These are phyloP conservation scores for Homarus gammarus DNA, from an alignment of 2,888 invertebrate genomes.

Conservation along the genomic window DNA sequence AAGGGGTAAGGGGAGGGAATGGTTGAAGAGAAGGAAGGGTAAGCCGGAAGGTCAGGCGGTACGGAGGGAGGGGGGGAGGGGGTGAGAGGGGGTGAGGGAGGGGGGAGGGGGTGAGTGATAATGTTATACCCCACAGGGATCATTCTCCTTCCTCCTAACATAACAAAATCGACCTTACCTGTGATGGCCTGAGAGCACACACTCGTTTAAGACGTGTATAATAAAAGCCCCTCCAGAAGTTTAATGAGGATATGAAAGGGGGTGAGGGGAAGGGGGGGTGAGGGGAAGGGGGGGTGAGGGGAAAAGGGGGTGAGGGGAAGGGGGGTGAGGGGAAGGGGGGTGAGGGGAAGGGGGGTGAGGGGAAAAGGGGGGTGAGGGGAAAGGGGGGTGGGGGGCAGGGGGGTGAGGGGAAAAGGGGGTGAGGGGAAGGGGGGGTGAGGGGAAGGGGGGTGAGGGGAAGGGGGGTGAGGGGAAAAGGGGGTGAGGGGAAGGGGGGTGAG, in stretches of 20 bases:
- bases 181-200: neutral
- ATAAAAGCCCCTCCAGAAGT: slow-evolving; percentile 5
- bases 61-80: neutral
- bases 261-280: neutral
- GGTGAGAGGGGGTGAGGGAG: neutral
- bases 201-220: neutral
- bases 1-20: too few species aligned
- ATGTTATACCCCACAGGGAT: neutral
- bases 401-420: neutral
- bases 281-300: neutral
- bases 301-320: neutral
- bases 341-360: neutral
- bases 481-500: too few species aligned
- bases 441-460: neutral
- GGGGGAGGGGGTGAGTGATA: neutral
- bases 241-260: slow-evolving; percentile 8
- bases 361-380: too few species aligned
- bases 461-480: too few species aligned
- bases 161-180: neutral
- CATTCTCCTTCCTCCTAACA: neutral
- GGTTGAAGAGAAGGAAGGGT: too few species aligned
- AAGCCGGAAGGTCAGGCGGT: too few species aligned
- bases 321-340: neutral
- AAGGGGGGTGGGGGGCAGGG: too few species aligned
- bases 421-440: neutral